Evolutionary conservation across 2,797 vertebrate genomes (phyloP), one percentile per base, ranked within the genome.

Genomic region (Neomorphus geoffroyi): DNA sequence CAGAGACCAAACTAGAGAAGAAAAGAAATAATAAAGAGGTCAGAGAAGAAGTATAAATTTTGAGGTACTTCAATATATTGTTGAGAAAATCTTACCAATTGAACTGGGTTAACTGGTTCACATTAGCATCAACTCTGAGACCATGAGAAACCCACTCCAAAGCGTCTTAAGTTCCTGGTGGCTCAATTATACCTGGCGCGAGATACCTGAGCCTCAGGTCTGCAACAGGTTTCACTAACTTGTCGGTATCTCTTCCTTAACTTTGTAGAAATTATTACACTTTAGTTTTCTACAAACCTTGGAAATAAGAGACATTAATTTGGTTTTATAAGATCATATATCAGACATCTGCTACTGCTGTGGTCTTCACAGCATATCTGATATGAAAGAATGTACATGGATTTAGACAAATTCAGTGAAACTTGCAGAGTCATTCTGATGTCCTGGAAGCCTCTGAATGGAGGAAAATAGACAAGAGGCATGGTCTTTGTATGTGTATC

Each of bases 1-100:
- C 99, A 99, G 77, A 99, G 98, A 62, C 99, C 99, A 72, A 99
- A 99, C 99, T 99, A 94, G 72, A 97, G 66, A 83, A 48, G 33
- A 58, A 65, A 86, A 94, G n/a, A 93, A 86, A 94, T 50, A 8
- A 69, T 8, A 24, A 77, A 81, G 70, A 83, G 45, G 26, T 94
- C 61, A n/a, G n/a, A n/a, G 22, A 4, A 73, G 62, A 79, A 79
- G 19, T 65, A 71, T 22, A 65, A 18, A 62, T 66, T 56, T 77
- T 46, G 48, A 60, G 51, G 28, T 54, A 30, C 45, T 81, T 51
- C 27, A 43, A 80, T 74, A 41, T 30, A 41, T 13, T 27, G 11
- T 27, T 64, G 33, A 85, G 61, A 83, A 79, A 74, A 51, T 66
- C 26, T 51, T 65, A 64, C 8, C 15, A 57, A 69, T 13, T 33